These are phyloP conservation scores for Mormoops blainvillei DNA, from an alignment of 2,113 vertebrate genomes.

Conservation along the genomic window DNA sequence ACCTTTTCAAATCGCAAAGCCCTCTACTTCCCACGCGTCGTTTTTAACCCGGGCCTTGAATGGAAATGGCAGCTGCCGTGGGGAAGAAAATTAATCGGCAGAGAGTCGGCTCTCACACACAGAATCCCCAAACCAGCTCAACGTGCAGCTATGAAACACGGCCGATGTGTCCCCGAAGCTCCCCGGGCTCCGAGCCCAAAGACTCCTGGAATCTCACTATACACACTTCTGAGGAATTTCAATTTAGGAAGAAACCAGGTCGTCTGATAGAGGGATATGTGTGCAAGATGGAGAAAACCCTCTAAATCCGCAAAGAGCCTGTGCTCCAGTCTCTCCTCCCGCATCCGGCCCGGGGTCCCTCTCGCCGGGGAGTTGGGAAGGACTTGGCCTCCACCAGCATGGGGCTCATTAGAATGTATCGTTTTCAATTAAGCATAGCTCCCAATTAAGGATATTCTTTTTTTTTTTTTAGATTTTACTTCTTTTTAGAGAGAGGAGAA, in stretches of 20 bases:
- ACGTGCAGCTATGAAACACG: neutral
- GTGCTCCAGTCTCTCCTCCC: neutral
- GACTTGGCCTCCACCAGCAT: neutral
- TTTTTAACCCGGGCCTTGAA: slow-evolving; percentile 31
- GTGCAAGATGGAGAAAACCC: too few relatives aligned
- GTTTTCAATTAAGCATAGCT: too few relatives aligned
- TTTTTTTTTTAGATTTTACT: too few relatives aligned
- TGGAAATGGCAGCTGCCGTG: slow-evolving; percentile 8
- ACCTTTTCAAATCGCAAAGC: slow-evolving; percentile 30
- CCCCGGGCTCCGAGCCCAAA: neutral
- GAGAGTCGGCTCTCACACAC: neutral
- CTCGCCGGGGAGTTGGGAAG: neutral
- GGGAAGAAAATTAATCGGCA: slow-evolving; percentile 33
- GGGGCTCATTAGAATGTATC: neutral
- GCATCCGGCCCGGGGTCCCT: neutral
- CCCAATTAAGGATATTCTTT: too few relatives aligned
- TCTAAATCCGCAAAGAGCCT: neutral
- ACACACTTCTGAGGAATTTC: neutral
- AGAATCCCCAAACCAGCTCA: neutral
- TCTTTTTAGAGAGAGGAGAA: too few relatives aligned
- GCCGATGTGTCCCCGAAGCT: neutral
- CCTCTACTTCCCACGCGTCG: neutral
- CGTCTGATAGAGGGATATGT: neutral
- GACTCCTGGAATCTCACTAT: neutral
- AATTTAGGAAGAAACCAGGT: neutral